Evolutionary conservation across 2,888 invertebrate species (phyloP).

Genomic region (Clivina fossor): DNA sequence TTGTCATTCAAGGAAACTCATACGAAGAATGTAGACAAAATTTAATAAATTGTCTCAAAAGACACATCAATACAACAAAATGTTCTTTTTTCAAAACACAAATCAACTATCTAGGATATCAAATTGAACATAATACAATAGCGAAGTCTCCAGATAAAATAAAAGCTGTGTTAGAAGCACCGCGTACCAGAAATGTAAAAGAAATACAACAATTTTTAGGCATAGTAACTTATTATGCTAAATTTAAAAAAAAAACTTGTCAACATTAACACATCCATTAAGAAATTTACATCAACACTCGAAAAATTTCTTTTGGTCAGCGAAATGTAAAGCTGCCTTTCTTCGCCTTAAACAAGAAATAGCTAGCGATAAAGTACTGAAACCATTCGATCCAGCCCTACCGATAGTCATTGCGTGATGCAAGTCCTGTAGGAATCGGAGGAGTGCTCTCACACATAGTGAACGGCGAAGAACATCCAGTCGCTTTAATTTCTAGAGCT

Average conservation of each 20-base stretch:
- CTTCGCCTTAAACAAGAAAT: too few relatives aligned
- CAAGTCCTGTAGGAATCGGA: neutral
- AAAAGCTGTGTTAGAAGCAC: neutral
- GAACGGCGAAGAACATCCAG: neutral
- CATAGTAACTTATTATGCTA: constrained; percentile 2
- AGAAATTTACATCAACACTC: too few relatives aligned
- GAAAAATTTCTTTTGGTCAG: too few relatives aligned
- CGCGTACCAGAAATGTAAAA: neutral
- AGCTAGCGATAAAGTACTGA: neutral
- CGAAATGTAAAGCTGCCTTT: too few relatives aligned
- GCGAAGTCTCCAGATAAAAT: neutral
- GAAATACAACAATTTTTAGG: constrained; percentile 5
- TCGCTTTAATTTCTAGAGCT: neutral
- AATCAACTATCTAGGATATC: constrained; percentile 5
- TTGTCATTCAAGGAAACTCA: constrained; percentile 34
- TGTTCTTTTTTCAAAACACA: constrained; percentile 3
- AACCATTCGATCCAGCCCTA: neutral
- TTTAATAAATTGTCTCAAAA: constrained; percentile 8
- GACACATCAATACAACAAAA: neutral
- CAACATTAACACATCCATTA: neutral
- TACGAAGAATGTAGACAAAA: constrained; percentile 29
- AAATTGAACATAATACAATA: constrained; percentile 1
- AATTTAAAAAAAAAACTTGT: neutral
- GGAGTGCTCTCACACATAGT: neutral
- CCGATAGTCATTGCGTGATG: neutral